These are phyloP conservation scores for Byasa hedistus DNA, from an alignment of 2,888 invertebrate species.

Conservation along the genomic window DNA sequence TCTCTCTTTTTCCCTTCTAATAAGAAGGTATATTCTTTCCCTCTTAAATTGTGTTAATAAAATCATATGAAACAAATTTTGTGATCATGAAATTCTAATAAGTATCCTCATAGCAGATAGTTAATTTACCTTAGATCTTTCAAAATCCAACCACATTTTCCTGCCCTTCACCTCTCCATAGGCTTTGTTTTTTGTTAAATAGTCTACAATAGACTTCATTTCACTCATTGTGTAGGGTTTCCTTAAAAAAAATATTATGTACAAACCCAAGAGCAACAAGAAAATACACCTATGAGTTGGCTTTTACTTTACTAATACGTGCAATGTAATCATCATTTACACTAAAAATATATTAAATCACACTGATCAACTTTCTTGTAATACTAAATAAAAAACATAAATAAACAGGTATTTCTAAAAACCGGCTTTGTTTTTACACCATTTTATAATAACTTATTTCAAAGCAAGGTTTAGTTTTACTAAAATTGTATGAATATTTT, in stretches of 20 bases:
- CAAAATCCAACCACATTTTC: conserved; percentile 71
- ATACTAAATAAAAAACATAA: neutral
- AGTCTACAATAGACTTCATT: conserved; percentile 67
- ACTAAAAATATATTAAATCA: no score
- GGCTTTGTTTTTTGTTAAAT: conserved; percentile 54
- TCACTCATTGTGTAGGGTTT: conserved; percentile 66
- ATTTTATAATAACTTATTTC: no score
- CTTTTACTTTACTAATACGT: no score
- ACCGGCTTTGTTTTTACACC: no score
- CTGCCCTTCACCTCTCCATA: conserved; percentile 60
- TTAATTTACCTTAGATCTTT: conserved; percentile 54
- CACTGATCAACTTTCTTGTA: neutral
- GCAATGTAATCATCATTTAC: no score
- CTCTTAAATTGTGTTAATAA: no score
- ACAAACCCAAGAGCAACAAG: neutral
- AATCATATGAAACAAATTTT: no score
- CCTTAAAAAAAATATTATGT: conserved; percentile 42
- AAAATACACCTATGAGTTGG: no score
- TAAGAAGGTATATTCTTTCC: no score
- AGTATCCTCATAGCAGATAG: neutral
- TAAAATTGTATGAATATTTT: neutral
- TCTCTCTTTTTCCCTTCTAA: no score
- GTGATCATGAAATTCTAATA: neutral
- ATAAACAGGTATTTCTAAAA: neutral
- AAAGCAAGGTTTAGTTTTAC: neutral